Evolutionary conservation across 1,140 invertebrate genomes (phyloP).

Genomic region (Sitobion miscanthi): DNA sequence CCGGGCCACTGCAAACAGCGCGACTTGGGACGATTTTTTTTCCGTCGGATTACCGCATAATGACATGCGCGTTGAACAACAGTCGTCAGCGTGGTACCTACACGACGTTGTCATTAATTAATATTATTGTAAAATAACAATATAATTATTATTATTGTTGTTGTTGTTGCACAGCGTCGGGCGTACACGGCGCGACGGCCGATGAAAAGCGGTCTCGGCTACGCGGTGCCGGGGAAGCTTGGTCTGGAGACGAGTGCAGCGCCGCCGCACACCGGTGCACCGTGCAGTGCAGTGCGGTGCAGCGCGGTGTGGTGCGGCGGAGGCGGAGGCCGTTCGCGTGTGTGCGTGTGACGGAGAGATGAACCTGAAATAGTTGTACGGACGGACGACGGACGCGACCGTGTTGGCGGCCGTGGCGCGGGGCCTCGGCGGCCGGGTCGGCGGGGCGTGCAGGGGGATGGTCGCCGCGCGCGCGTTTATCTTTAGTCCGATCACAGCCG

Average conservation of each 20-base stretch:
- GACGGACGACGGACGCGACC: neutral
- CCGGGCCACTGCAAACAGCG: too few relatives aligned
- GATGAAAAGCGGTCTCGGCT: neutral
- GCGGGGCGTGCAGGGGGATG: neutral
- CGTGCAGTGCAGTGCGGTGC: neutral
- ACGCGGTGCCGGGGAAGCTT: neutral
- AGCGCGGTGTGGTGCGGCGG: neutral
- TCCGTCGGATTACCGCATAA: too few relatives aligned
- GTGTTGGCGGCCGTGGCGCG: neutral
- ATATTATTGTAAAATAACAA: too few relatives aligned
- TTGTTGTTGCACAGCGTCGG: too few relatives aligned
- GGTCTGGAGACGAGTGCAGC: neutral
- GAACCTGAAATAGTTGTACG: slow-evolving; percentile 39
- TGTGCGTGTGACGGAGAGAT: slow-evolving; percentile 9
- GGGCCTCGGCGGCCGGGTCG: neutral
- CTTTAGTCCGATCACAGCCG: slow-evolving; percentile 29
- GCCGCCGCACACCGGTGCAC: neutral
- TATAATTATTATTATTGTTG: neutral
- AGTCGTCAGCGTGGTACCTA: too few relatives aligned
- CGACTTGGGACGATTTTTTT: too few relatives aligned
- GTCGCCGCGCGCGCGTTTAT: slow-evolving; percentile 11
- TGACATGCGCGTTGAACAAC: too few relatives aligned
- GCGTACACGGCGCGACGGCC: neutral
- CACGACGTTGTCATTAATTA: neutral
- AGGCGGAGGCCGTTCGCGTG: neutral